Conservation (phyloP, 1,140 invertebrate species). For the Ostrea edulis region DNA sequence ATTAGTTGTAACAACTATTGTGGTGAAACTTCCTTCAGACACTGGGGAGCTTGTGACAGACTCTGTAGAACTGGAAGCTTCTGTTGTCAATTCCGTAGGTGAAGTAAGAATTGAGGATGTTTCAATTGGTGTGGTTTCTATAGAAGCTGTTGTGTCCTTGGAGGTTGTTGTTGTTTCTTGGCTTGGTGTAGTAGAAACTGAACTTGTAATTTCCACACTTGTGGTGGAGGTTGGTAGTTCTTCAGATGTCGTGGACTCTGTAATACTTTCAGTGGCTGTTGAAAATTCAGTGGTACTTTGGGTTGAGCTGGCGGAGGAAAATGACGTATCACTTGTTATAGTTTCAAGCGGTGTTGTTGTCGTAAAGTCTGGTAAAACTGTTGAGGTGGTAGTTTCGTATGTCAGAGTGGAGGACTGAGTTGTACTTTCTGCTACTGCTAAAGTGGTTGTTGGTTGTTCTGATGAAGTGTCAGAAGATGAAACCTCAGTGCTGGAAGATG, state of each 20-base stretch:
- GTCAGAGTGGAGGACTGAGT: background rate
- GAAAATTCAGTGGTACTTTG: background rate
- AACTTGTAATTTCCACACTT: conserved; percentile 6
- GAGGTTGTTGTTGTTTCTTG: background rate
- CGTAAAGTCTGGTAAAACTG: background rate
- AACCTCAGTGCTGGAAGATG: background rate
- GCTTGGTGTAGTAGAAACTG: background rate
- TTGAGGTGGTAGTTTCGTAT: background rate
- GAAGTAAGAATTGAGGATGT: background rate
- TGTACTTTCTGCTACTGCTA: background rate
- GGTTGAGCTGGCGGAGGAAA: background rate
- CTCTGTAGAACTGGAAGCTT: background rate
- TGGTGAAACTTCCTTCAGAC: background rate
- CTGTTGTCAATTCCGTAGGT: background rate
- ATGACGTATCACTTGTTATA: background rate
- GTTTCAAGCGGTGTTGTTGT: background rate
- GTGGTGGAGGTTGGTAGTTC: background rate
- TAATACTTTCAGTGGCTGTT: background rate
- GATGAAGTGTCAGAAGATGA: background rate
- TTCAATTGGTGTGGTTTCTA: background rate
- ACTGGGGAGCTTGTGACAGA: background rate
- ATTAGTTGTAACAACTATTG: background rate
- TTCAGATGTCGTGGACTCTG: background rate
- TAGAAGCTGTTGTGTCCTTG: background rate
- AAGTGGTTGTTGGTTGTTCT: background rate